Base-by-base conservation (phyloP, 2,888 invertebrate genomes). In the Eupithecia abbreviata region DNA sequence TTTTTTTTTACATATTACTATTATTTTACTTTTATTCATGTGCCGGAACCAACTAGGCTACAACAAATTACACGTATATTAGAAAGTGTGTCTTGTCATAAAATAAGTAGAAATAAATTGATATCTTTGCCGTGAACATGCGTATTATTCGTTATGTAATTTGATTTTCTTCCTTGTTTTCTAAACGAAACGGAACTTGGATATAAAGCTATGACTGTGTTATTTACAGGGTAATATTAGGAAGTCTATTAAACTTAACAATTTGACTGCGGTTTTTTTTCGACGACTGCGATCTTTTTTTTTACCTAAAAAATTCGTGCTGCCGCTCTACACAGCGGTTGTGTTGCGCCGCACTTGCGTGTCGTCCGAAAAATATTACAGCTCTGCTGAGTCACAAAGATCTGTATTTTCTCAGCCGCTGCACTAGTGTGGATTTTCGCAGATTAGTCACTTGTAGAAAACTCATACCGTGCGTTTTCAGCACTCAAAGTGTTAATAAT, bases 131-230 rank as follows among this genome's bases (percentile, higher is more conserved):
- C 45, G 55, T 75, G 75, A 69, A 71, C 73, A 71, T 66, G 70
- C 49, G 45, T 69, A 71, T 55, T 41, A 51, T 67, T 47, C 41
- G 51, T 72, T 58, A 70, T 18, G 74, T 72, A 69, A 74, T 65
- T 68, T 71, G 62, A 72, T 69, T 77, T 74, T 69, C 72, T 74
- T 77, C 74, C 74, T 71, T 15, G 69, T 74, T 77, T 72, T 71
- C 68, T 74, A 72, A n/a, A 71, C 71, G 45, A 62, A 71, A 65
- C 72, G 9, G 43, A 66, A 62, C 62, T 30, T 62, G 12, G n/a
- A 30, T 18, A 18, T 58, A 18, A 12, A 30, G 10, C 10, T 62
- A 30, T 18, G 58, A n/a, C 9, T 62, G 30, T 9, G 4, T 62
- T 30, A 15, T 15, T 13, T 9, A 2, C 10, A 6, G 58, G 15